Evolutionary conservation across 2,888 invertebrate genomes (phyloP), one percentile per base, ranked within the genome.

Genomic region (Eilema caniola): DNA sequence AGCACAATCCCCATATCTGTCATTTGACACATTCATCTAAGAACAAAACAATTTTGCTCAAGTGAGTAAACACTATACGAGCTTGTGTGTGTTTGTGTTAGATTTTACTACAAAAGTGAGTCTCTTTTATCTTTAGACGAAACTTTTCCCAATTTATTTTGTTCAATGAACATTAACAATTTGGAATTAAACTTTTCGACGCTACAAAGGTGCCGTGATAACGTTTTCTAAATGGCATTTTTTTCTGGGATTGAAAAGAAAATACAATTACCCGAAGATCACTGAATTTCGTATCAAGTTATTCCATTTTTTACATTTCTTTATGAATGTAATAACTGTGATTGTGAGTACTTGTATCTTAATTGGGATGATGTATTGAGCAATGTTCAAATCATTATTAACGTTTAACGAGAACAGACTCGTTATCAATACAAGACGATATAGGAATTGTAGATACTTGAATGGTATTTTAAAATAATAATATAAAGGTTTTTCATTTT

Each of bases 121-220:
- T 82, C 77, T 80, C 84, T 86, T 87, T 87, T 83, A 87, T 87
- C 83, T 84, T 75, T 41, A 71, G 63, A 67, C 65, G 67, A 79
- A 86, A 87, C 82, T 87, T 88, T 81, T 69, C 76, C 84, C 84
- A 87, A 88, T 88, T 88, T 88, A 85, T 85, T 81, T 85, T 83
- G 85, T 85, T 88, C 86, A 88, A 80, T 88, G 86, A 89, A 87
- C 86, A 85, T 86, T 84, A 88, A 85, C 86, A 86, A 86, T 86
- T 84, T 83, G 80, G 79, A 86, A 88, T 84, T 86, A 85, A 88
- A 86, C 85, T 88, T 87, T 84, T 82, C 76, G 80, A 74, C 74
- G 76, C 75, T 82, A 84, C 83, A 86, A 87, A 87, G 82, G 79
- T 81, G 82, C 74, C 72, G 72, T 77, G 80, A 82, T 80, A 82